Evolutionary conservation across 1,140 invertebrate genomes (phyloP).

Genomic region (Bombus confusus): DNA sequence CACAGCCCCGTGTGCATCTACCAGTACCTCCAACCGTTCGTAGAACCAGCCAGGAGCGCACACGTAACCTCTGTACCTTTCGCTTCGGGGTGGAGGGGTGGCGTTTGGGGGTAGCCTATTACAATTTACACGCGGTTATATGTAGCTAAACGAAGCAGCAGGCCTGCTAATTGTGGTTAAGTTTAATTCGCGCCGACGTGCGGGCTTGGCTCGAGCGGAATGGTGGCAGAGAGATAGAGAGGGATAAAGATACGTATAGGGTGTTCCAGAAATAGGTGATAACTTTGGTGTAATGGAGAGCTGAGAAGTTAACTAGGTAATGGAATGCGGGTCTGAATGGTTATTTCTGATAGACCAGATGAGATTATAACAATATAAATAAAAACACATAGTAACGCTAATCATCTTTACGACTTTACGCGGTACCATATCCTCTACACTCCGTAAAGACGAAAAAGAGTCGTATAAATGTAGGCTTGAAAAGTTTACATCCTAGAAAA

Average conservation of each 20-base stretch:
- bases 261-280: background rate
- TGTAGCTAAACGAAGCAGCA: constrained; percentile 61
- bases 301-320: too few species aligned
- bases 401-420: too few species aligned
- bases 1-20: background rate
- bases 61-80: background rate
- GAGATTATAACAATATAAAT: too few species aligned
- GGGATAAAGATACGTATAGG: background rate
- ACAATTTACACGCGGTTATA: constrained; percentile 71
- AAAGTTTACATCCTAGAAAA: too few species aligned
- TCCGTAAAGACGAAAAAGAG: too few species aligned
- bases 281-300: background rate
- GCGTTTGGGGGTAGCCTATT: constrained; percentile 58
- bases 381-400: too few species aligned
- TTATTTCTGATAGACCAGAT: too few species aligned
- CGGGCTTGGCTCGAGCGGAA: background rate
- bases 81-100: background rate
- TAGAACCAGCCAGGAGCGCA: background rate
- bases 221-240: background rate
- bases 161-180: constrained; percentile 73
- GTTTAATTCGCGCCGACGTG: constrained; percentile 71
- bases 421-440: too few species aligned
- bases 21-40: background rate
- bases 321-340: too few species aligned
- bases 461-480: too few species aligned